Conservation (phyloP, 2,113 vertebrate species). For the Megaceryle torquata region DNA sequence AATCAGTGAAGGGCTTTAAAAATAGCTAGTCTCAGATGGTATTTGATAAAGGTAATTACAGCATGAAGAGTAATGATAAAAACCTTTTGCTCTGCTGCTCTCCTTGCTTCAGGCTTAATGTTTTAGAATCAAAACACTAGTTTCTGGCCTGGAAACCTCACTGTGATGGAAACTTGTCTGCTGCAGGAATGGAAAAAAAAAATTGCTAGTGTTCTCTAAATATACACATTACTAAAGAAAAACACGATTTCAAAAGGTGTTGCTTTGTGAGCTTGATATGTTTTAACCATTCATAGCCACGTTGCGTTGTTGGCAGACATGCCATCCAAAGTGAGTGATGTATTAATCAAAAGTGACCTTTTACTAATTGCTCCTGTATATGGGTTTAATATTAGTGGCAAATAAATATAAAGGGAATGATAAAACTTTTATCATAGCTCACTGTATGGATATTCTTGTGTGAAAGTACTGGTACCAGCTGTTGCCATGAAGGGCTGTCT, state of each 20-base stretch:
- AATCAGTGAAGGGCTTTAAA: conserved; percentile 64
- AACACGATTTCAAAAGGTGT: not conserved
- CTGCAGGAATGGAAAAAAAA: not conserved
- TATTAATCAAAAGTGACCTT: not conserved
- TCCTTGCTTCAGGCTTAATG: conserved; percentile 45
- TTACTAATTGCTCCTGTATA: not conserved
- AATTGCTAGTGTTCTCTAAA: not conserved
- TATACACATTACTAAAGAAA: not conserved
- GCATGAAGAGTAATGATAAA: conserved; percentile 68
- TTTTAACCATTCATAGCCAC: not conserved
- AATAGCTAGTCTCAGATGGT: conserved; percentile 73
- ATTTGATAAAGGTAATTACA: conserved; percentile 73
- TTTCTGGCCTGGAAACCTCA: conserved; percentile 10
- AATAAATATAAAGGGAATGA: not conserved
- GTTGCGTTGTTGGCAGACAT: not conserved
- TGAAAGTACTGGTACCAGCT: not conserved
- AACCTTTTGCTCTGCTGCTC: conserved; percentile 40
- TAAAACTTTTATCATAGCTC: not conserved
- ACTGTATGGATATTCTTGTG: not conserved
- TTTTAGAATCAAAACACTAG: conserved; percentile 7
- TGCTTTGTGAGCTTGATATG: not conserved
- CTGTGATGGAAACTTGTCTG: not conserved
- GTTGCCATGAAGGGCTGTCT: not conserved
- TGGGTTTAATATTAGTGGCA: not conserved
- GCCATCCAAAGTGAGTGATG: not conserved